A percentile compares a stretch with the other conserved stretches of the same genome.
Evolutionary conservation across 1,140 invertebrate genomes (phyloP).

Genomic region (Drosophila kepulauana): DNA sequence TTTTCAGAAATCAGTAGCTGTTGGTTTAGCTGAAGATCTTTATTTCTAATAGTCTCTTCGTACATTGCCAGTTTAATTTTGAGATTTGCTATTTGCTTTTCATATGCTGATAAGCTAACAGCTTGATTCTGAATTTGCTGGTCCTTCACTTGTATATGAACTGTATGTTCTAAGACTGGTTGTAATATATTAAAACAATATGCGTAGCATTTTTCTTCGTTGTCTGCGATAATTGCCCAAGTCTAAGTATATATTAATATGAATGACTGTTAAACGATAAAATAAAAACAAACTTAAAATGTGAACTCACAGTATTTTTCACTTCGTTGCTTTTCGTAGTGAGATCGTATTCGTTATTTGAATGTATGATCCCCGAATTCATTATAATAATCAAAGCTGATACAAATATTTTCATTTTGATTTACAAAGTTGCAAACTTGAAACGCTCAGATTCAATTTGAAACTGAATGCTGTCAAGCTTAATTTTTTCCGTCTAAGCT

Average conservation of each 20-base stretch:
- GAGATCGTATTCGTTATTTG: not conserved
- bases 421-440: not conserved
- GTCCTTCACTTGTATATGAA: not conserved
- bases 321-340: not conserved
- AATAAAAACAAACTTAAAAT: not conserved
- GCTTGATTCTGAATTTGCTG: not conserved
- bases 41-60: not conserved
- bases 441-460: not conserved
- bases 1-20: not conserved
- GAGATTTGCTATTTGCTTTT: not conserved
- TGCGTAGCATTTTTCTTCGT: constrained; percentile 1
- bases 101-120: not conserved
- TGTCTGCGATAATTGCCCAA: not conserved
- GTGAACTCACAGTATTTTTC: not conserved
- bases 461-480: not conserved
- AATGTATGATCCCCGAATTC: not conserved
- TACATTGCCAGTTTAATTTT: not conserved
- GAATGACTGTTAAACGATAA: not conserved
- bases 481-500: not conserved
- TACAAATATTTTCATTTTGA: not conserved
- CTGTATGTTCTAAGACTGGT: not conserved
- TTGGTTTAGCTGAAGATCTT: not conserved
- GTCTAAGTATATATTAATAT: not conserved
- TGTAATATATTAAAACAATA: constrained; percentile 6
- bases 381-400: not conserved